Conservation (phyloP, 2,113 vertebrate genomes). For the Gracilinanus agilis region DNA sequence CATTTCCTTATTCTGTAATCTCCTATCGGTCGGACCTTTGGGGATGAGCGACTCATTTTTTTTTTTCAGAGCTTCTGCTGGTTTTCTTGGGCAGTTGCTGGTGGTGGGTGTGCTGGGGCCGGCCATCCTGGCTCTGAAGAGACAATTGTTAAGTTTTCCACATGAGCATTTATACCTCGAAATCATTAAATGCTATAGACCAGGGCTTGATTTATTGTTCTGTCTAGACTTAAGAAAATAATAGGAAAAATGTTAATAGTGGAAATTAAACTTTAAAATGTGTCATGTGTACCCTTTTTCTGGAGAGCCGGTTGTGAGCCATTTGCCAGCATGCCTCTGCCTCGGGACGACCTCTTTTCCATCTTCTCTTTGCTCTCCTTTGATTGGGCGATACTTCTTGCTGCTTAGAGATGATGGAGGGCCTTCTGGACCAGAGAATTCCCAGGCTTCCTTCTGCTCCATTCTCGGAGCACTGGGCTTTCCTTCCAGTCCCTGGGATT, state of each 20-base stretch:
- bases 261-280: neutral
- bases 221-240: neutral
- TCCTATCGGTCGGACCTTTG: neutral
- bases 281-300: neutral
- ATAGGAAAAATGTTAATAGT: neutral
- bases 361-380: neutral
- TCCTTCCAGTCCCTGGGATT: neutral
- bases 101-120: no score
- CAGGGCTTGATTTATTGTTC: neutral
- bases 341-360: neutral
- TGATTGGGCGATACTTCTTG: neutral
- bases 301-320: neutral
- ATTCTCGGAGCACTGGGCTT: neutral
- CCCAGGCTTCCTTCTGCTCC: neutral
- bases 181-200: neutral
- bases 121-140: neutral
- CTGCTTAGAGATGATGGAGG: neutral
- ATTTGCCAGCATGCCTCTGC: neutral
- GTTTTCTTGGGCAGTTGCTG: no score
- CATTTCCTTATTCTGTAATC: neutral
- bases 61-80: neutral
- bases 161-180: neutral
- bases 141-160: neutral
- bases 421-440: neutral
- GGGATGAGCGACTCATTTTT: neutral